A percentile compares a stretch with the other conserved stretches of the same genome.
These are phyloP conservation scores for Nemurella pictetii DNA, from an alignment of 2,888 invertebrate genomes.

Conservation along the genomic window DNA sequence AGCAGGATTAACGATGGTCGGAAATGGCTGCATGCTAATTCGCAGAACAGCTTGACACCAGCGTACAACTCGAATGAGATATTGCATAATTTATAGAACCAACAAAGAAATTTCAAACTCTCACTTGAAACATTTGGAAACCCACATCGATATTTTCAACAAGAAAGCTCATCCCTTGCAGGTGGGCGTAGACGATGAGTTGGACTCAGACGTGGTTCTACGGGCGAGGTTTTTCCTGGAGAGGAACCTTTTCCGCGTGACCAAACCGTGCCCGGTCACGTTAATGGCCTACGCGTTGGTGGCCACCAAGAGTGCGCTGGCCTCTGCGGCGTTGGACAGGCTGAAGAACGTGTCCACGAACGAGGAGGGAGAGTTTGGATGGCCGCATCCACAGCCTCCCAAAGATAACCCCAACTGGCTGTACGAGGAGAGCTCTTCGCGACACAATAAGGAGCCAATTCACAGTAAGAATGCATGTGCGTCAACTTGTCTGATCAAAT, in stretches of 20 bases:
- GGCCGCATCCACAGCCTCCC: constrained; percentile 60
- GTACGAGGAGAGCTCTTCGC: constrained; percentile 46
- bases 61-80: too few relatives aligned
- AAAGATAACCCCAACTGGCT: constrained; percentile 67
- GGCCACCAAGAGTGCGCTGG: constrained; percentile 58
- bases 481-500: too few relatives aligned
- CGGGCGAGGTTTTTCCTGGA: constrained; percentile 63
- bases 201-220: constrained; percentile 59
- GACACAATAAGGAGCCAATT: constrained; percentile 59
- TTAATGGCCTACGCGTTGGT: constrained; percentile 63
- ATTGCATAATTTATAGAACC: too few relatives aligned
- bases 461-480: constrained; percentile 49
- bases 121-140: too few relatives aligned
- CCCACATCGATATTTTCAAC: too few relatives aligned
- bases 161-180: too few relatives aligned
- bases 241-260: constrained; percentile 58
- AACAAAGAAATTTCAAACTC: too few relatives aligned
- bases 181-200: constrained; percentile 53
- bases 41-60: too few relatives aligned
- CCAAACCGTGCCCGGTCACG: constrained; percentile 63
- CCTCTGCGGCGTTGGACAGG: constrained; percentile 61
- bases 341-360: constrained; percentile 64
- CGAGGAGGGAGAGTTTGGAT: constrained; percentile 69
- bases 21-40: too few relatives aligned
- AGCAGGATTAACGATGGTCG: too few relatives aligned